Evolutionary conservation across 2,113 vertebrate species (phyloP).

Genomic region (Hippopotamus amphibius): DNA sequence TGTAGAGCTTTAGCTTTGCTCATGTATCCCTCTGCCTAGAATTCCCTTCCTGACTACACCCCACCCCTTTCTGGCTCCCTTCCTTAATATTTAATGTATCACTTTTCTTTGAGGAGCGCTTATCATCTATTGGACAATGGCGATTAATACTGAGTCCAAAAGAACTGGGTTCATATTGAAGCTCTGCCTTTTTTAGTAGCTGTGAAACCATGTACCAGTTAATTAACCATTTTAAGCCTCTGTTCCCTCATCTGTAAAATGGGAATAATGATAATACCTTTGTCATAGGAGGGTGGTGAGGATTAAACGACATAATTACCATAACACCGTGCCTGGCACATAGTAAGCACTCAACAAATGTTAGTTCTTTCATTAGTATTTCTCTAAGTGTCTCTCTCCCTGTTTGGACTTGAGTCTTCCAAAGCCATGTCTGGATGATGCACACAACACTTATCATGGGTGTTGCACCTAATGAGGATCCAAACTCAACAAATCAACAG

Average conservation of each 20-base stretch:
- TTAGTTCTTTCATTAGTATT: neutral
- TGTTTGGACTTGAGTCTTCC: neutral
- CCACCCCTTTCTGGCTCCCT: neutral
- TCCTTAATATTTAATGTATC: neutral
- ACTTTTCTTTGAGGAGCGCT: neutral
- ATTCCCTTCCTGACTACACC: neutral
- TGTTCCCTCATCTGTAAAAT: neutral
- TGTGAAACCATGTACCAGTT: neutral
- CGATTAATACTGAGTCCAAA: neutral
- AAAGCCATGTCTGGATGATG: neutral
- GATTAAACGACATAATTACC: conserved; percentile 30
- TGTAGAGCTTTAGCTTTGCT: conserved; percentile 16
- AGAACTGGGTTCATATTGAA: conserved; percentile 5
- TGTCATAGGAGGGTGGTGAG: neutral
- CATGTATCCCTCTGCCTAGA: neutral
- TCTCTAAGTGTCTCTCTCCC: neutral
- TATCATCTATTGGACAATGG: neutral
- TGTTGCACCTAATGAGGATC: neutral
- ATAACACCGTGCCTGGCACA: neutral
- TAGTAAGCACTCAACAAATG: neutral
- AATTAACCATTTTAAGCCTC: neutral
- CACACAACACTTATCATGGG: neutral
- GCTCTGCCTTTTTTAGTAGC: neutral
- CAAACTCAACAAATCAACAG: neutral
- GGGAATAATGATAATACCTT: neutral